phyloP scores from a whole-genome alignment of 2,113 vertebrate species.

The Vireo altiloquus region DNA sequence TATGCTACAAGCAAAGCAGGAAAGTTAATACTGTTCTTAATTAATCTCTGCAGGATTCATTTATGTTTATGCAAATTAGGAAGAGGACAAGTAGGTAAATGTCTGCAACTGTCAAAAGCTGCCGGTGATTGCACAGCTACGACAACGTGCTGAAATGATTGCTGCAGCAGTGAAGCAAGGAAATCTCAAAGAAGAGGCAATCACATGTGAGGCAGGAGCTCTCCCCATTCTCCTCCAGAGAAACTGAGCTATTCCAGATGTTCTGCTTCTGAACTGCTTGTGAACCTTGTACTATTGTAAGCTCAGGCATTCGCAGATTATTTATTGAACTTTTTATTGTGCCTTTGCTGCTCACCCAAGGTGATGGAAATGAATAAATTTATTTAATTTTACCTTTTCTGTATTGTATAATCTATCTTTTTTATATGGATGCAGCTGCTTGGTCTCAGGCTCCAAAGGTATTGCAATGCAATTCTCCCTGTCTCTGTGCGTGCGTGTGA shows the following conservation, averaged over 20 bases:
- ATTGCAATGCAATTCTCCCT: neutral
- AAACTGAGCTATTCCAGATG: constrained; percentile 1
- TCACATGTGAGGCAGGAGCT: neutral
- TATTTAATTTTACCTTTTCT: constrained; percentile 23
- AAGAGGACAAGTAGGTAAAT: neutral
- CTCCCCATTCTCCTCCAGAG: neutral
- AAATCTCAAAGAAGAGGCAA: neutral
- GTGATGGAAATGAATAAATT: constrained; percentile 17
- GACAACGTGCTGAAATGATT: neutral
- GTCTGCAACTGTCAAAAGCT: neutral
- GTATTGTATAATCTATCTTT: neutral
- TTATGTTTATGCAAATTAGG: neutral
- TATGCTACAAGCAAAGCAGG: neutral
- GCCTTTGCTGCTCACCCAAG: neutral
- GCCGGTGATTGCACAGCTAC: neutral
- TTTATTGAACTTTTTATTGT: constrained; percentile 19
- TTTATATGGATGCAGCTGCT: neutral
- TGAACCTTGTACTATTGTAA: constrained; percentile 7
- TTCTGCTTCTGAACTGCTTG: neutral
- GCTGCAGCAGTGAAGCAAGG: neutral
- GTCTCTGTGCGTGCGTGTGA: neutral
- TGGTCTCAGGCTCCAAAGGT: neutral
- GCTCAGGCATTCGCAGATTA: neutral
- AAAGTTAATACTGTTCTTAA: constrained; percentile 10
- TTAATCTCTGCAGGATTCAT: constrained; percentile 20